Conservation (phyloP, 2,113 vertebrate species). For the Zingel zingel region DNA sequence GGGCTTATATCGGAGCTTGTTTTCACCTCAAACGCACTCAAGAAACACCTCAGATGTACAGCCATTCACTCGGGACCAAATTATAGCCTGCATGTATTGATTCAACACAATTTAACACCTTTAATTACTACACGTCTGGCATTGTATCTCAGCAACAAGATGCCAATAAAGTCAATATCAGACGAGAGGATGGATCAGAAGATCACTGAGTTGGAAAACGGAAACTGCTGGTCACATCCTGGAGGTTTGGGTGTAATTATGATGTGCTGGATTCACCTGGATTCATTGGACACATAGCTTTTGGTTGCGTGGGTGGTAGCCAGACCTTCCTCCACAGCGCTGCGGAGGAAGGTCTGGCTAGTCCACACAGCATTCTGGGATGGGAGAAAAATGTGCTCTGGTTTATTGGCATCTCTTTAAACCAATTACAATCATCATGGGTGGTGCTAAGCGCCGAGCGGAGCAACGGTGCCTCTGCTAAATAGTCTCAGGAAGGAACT, state of each 20-base stretch:
- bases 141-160: neutral
- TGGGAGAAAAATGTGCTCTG: too few species aligned
- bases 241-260: neutral
- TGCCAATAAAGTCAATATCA: neutral
- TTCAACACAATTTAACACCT: constrained; percentile 14
- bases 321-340: too few species aligned
- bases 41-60: neutral
- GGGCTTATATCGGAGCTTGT: neutral
- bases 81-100: constrained; percentile 13
- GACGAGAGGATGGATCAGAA: neutral
- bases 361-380: too few species aligned
- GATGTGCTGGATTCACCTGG: neutral
- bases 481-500: too few species aligned
- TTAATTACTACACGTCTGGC: constrained; percentile 23
- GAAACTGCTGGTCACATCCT: neutral
- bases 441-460: too few species aligned
- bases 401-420: too few species aligned
- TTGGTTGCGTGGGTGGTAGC: neutral
- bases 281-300: neutral
- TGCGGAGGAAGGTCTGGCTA: too few species aligned
- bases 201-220: neutral
- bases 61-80: constrained; percentile 12
- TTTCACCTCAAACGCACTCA: neutral
- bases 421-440: too few species aligned
- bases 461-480: too few species aligned